phyloP scores from a whole-genome alignment of 2,113 vertebrate genomes.

The Brachypteracias leptosomus region DNA sequence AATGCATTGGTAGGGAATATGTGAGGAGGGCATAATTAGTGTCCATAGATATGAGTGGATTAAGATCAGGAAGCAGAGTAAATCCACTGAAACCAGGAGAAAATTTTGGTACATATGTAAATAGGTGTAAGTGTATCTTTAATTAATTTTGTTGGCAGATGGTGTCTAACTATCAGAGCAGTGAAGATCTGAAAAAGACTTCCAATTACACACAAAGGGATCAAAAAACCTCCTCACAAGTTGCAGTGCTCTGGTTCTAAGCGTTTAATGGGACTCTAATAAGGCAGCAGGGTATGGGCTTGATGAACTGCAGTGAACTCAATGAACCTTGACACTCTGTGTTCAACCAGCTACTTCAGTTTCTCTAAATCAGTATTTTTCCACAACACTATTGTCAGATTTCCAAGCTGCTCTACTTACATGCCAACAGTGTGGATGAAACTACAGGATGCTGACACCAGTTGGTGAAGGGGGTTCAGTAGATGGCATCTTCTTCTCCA shows the following conservation, averaged over 20 bases:
- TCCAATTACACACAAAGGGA: fast-evolving
- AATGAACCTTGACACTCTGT: not conserved
- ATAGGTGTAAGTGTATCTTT: not conserved
- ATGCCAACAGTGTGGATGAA: not conserved
- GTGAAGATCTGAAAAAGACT: not conserved
- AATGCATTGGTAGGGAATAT: not conserved
- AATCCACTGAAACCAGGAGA: not conserved
- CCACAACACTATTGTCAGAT: not conserved
- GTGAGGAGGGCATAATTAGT: not conserved
- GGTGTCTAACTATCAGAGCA: not conserved
- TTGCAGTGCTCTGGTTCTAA: not conserved
- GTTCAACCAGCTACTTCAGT: not conserved
- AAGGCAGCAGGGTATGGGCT: not conserved
- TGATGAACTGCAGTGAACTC: not conserved
- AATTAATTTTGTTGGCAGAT: not conserved
- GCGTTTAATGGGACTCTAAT: not conserved
- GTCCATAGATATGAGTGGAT: not conserved
- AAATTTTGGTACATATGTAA: not conserved
- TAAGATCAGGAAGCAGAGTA: not conserved
- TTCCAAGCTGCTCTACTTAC: not conserved
- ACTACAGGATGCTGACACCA: not conserved
- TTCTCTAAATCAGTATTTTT: not conserved
- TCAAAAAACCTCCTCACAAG: not conserved
- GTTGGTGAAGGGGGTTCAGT: fast-evolving
- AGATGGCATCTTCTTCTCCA: not conserved